Evolutionary conservation across 2,888 invertebrate genomes (phyloP).

Genomic region (Pyrrhosoma nymphula): DNA sequence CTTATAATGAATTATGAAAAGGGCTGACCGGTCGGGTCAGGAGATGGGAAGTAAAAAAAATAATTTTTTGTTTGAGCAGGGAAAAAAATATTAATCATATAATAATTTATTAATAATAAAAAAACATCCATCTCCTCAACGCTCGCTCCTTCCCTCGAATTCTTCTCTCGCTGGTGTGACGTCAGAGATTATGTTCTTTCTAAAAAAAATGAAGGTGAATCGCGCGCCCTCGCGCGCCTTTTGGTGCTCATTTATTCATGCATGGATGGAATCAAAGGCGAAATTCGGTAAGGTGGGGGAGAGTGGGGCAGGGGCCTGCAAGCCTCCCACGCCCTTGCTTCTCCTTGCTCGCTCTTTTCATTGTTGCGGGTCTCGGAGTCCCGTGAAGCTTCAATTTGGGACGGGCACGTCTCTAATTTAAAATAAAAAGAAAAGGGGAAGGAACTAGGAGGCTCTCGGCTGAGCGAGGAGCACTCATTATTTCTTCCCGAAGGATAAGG

Average conservation of each 20-base stretch:
- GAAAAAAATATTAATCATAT: background rate
- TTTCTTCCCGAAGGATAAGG: background rate
- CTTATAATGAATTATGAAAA: background rate
- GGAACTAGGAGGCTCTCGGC: background rate
- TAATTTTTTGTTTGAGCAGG: background rate
- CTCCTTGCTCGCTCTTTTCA: background rate
- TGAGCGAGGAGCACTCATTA: background rate
- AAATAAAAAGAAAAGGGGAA: background rate
- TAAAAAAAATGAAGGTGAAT: background rate
- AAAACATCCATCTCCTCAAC: background rate
- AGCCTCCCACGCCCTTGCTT: background rate
- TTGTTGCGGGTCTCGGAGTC: background rate
- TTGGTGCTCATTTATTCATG: background rate
- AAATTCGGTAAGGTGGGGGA: background rate
- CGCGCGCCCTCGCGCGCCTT: background rate
- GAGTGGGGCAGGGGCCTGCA: background rate
- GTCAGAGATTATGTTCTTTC: slow-evolving; percentile 2
- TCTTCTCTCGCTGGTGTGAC: background rate
- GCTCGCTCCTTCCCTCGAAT: background rate
- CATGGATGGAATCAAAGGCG: background rate
- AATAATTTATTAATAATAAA: too few relatives aligned
- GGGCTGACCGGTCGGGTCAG: background rate
- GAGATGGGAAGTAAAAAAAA: background rate
- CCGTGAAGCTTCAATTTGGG: background rate
- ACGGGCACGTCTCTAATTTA: background rate